These are phyloP conservation scores for Misgurnus anguillicaudatus DNA, from an alignment of 2,113 vertebrate genomes.

Conservation along the genomic window DNA sequence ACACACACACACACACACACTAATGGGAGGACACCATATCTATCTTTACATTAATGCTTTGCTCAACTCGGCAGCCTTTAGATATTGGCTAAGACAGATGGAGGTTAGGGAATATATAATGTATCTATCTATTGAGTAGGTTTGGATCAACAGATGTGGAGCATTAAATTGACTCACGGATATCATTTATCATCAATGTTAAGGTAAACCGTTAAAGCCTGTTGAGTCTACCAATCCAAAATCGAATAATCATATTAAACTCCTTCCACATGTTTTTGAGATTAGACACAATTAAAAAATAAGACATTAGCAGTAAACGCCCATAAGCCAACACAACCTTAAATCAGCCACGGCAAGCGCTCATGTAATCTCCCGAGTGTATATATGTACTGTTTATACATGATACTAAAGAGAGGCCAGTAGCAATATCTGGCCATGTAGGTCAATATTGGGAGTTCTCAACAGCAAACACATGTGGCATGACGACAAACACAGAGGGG, in stretches of 20 bases:
- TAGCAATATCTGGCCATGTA: constrained; percentile 49
- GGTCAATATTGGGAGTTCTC: constrained; percentile 64
- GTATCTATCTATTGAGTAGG: neutral
- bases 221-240: neutral
- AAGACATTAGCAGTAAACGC: constrained; percentile 31
- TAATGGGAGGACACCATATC: neutral
- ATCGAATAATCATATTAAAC: neutral
- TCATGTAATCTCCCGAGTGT: constrained; percentile 20
- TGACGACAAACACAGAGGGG: constrained; percentile 46
- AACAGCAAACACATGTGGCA: constrained; percentile 57
- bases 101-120: neutral
- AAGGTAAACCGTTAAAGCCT: neutral
- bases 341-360: neutral
- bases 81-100: neutral
- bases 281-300: constrained; percentile 4
- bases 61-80: constrained; percentile 16
- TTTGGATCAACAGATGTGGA: neutral
- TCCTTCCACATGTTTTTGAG: neutral
- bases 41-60: neutral
- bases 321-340: neutral
- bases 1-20: neutral
- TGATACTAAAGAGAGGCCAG: constrained; percentile 31
- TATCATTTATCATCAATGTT: constrained; percentile 1
- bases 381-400: constrained; percentile 38
- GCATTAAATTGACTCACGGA: constrained; percentile 5